These are phyloP conservation scores for Eriosoma lanigerum DNA, from an alignment of 1,140 invertebrate species.

Conservation along the genomic window DNA sequence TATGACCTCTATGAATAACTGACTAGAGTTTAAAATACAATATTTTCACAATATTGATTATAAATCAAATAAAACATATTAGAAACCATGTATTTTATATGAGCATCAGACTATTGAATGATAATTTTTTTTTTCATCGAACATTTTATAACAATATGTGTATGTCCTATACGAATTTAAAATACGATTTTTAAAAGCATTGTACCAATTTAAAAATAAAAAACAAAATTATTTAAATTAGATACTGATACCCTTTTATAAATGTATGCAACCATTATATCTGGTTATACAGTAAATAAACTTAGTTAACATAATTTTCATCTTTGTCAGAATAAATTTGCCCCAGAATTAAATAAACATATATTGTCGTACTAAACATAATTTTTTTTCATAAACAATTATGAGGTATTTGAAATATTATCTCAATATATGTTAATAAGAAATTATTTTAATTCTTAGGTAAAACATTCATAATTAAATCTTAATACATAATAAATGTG, in stretches of 20 bases:
- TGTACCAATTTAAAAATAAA: conserved; percentile 7
- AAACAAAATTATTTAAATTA: conserved; percentile 1
- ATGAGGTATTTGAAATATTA: background rate
- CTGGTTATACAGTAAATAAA: no score
- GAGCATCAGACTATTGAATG: background rate
- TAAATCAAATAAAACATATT: background rate
- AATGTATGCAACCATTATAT: background rate
- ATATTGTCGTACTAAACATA: background rate
- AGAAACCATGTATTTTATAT: conserved; percentile 2
- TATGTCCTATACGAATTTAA: conserved; percentile 8
- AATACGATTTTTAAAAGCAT: background rate
- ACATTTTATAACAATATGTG: background rate
- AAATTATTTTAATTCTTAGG: no score
- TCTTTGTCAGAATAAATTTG: background rate
- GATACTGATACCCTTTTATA: background rate
- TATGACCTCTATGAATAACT: conserved; percentile 31
- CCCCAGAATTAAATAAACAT: background rate
- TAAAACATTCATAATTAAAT: no score
- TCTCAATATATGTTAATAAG: no score
- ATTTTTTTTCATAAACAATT: background rate
- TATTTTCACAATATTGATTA: conserved; percentile 12
- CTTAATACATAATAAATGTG: no score
- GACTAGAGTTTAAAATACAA: background rate
- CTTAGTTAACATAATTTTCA: background rate
- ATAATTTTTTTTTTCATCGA: conserved; percentile 28